phyloP scores from a whole-genome alignment of 2,888 invertebrate genomes.

The Lasioglossum marginatum region DNA sequence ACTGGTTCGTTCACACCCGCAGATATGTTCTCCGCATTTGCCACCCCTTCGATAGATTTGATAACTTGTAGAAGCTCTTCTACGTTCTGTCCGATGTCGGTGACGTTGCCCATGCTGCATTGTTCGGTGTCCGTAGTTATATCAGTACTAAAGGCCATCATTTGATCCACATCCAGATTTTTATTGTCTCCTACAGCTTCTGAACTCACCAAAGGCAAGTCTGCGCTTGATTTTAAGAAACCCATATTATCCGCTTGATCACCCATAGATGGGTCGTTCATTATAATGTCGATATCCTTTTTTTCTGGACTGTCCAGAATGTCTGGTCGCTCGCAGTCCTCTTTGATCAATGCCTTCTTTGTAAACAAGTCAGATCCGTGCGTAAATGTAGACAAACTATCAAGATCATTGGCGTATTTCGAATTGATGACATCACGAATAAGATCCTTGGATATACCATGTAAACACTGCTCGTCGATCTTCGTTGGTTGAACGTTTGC shows the following conservation, averaged over 20 bases:
- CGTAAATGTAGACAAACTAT: conserved; percentile 79
- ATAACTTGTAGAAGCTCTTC: conserved; percentile 91
- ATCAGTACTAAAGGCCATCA: conserved; percentile 76
- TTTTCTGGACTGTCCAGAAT: conserved; percentile 80
- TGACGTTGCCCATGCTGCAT: conserved; percentile 82
- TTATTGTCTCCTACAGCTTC: conserved; percentile 71
- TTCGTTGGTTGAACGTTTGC: conserved; percentile 83
- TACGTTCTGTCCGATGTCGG: conserved; percentile 87
- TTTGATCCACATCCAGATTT: conserved; percentile 76
- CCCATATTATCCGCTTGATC: conserved; percentile 84
- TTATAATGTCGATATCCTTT: conserved; percentile 82
- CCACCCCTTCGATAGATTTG: conserved; percentile 89
- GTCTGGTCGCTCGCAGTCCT: conserved; percentile 82
- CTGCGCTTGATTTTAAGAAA: conserved; percentile 80
- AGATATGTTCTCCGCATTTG: conserved; percentile 72
- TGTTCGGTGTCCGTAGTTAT: conserved; percentile 66
- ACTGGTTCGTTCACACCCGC: conserved; percentile 65
- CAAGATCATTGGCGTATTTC: conserved; percentile 82
- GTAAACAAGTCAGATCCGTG: conserved; percentile 77
- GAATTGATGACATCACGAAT: conserved; percentile 84
- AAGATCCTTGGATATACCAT: conserved; percentile 82
- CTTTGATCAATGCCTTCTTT: conserved; percentile 67
- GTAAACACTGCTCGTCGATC: conserved; percentile 83
- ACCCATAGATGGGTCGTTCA: conserved; percentile 84
- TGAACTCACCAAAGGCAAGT: conserved; percentile 74